These are phyloP conservation scores for Cantharis rustica DNA, from an alignment of 2,888 invertebrate species.

Conservation along the genomic window DNA sequence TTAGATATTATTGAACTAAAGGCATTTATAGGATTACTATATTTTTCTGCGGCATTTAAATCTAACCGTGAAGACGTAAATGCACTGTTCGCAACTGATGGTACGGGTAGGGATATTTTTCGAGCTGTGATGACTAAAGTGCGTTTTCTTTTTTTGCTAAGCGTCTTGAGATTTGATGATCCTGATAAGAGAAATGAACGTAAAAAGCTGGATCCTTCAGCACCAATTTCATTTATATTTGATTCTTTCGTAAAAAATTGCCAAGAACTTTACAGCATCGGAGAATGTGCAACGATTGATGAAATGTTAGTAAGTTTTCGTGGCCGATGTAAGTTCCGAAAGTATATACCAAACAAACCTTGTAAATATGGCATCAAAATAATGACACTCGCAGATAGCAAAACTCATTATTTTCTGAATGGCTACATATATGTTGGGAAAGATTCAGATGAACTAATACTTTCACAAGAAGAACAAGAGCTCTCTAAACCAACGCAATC, in stretches of 20 bases:
- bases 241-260: constrained; percentile 17
- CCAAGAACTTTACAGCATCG: constrained; percentile 9
- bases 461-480: constrained; percentile 28
- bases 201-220: neutral
- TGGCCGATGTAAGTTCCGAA: neutral
- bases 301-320: constrained; percentile 13
- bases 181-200: neutral
- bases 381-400: constrained; percentile 33
- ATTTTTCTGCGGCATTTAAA: neutral
- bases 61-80: neutral
- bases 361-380: constrained; percentile 39
- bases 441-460: constrained; percentile 26
- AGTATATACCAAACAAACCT: constrained; percentile 36
- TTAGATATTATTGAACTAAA: constrained; percentile 2
- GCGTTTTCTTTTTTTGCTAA: neutral
- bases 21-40: neutral
- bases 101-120: constrained; percentile 1
- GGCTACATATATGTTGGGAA: constrained; percentile 35
- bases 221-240: constrained; percentile 15
- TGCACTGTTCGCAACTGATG: neutral
- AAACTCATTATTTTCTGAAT: constrained; percentile 30
- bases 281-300: constrained; percentile 7
- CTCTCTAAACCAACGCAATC: constrained; percentile 33
- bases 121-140: neutral
- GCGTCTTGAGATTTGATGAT: neutral